Evolutionary conservation across 2,888 invertebrate genomes (phyloP).

Genomic region (Mythimna ferrago): DNA sequence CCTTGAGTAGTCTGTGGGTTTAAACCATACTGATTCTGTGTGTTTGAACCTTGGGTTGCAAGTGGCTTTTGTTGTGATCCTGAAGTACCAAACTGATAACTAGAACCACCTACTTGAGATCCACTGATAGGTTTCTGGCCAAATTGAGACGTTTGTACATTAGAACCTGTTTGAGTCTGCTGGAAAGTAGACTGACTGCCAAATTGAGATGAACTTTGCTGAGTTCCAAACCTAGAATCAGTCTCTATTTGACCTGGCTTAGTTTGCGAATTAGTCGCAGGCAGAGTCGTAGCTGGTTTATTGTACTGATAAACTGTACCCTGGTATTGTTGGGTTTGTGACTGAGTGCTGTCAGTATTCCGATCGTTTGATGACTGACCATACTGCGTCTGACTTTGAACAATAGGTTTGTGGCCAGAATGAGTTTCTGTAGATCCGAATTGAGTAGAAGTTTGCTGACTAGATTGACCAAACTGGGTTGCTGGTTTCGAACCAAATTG

Average conservation of each 20-base stretch:
- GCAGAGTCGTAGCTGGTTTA: conserved; percentile 74
- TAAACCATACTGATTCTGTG: too few species aligned
- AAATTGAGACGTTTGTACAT: conserved; percentile 29
- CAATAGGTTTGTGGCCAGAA: conserved; percentile 38
- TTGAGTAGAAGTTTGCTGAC: conserved; percentile 35
- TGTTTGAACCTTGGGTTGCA: not conserved
- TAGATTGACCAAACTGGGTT: conserved; percentile 31
- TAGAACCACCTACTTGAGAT: conserved; percentile 35
- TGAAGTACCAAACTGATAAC: conserved; percentile 32
- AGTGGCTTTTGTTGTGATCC: conserved; percentile 21
- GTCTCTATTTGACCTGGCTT: conserved; percentile 42
- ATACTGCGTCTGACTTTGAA: conserved; percentile 43
- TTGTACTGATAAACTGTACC: conserved; percentile 80
- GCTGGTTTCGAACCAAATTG: conserved; percentile 57
- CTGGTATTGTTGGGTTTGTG: conserved; percentile 59
- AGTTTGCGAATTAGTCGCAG: conserved; percentile 46
- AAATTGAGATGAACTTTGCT: conserved; percentile 36
- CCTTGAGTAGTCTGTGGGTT: not conserved
- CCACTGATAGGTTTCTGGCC: conserved; percentile 40
- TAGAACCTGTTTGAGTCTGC: conserved; percentile 30
- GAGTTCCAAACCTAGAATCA: conserved; percentile 40
- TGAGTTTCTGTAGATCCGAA: conserved; percentile 32
- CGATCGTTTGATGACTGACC: conserved; percentile 23
- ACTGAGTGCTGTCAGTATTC: conserved; percentile 26
- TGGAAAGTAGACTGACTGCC: conserved; percentile 43